A percentile compares a stretch with the other conserved stretches of the same genome.
Evolutionary conservation across 2,797 vertebrate species (phyloP).

Genomic region (Onychomys torridus): DNA sequence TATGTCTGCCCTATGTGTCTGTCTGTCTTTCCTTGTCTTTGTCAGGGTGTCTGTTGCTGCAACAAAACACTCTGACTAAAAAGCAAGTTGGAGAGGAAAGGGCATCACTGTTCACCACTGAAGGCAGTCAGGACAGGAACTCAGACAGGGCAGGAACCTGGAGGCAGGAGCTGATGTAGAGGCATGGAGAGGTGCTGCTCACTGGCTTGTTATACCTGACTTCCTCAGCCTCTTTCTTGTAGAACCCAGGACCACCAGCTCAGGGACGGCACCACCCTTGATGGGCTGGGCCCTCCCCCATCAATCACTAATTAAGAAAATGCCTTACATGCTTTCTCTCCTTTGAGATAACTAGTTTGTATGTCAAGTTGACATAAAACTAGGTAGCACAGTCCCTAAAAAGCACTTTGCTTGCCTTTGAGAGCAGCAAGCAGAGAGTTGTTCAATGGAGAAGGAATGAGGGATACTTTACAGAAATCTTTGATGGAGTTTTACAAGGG

Average conservation of each 20-base stretch:
- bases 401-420: not conserved
- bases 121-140: not conserved
- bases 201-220: not conserved
- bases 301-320: not conserved
- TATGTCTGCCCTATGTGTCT: not conserved
- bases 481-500: not conserved
- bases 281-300: not conserved
- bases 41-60: not conserved
- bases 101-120: not conserved
- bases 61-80: not conserved
- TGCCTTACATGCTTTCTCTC: not conserved
- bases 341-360: not conserved
- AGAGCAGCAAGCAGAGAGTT: not conserved
- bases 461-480: not conserved
- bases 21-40: not conserved
- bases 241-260: not conserved
- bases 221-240: not conserved
- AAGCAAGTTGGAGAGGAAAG: not conserved
- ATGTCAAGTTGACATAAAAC: not conserved
- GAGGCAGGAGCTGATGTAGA: not conserved
- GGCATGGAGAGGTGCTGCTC: not conserved
- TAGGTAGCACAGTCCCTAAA: not conserved
- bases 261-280: not conserved
- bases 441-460: not conserved
- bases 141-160: not conserved